These are phyloP conservation scores for Balaeniceps rex DNA, from an alignment of 2,113 vertebrate genomes.

Conservation along the genomic window DNA sequence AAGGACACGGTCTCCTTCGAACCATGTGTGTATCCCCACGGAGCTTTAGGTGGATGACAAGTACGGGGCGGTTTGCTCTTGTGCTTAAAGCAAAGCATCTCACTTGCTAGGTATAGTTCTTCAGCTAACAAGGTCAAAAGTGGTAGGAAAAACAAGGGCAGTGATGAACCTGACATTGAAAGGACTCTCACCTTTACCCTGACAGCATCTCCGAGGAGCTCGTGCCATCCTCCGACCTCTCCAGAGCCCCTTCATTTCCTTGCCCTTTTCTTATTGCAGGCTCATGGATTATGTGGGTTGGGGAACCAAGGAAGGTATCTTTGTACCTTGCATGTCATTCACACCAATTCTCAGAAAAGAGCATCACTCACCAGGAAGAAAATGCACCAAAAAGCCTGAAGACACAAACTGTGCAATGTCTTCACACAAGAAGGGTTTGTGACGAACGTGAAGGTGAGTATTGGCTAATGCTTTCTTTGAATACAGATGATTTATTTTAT, in stretches of 20 bases:
- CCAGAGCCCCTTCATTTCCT: background rate
- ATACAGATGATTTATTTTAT: background rate
- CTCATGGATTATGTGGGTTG: background rate
- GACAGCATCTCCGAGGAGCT: background rate
- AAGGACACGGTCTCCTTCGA: background rate
- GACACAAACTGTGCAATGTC: background rate
- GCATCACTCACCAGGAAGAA: background rate
- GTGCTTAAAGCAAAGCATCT: background rate
- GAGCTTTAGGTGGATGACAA: background rate
- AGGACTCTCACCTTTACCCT: background rate
- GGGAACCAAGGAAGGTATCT: background rate
- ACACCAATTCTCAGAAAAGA: background rate
- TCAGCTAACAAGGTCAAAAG: background rate
- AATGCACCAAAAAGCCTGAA: background rate
- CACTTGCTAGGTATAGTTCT: no score
- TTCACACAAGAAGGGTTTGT: background rate
- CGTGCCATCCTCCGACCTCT: background rate
- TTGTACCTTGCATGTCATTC: background rate
- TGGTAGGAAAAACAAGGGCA: background rate
- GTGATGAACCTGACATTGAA: rapidly evolving
- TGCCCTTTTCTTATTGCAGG: background rate
- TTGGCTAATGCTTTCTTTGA: background rate
- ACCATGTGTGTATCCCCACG: rapidly evolving
- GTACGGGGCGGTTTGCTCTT: background rate
- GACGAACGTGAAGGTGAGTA: rapidly evolving